phyloP scores from a whole-genome alignment of 2,797 vertebrate genomes.

The Oreochromis grahami region DNA sequence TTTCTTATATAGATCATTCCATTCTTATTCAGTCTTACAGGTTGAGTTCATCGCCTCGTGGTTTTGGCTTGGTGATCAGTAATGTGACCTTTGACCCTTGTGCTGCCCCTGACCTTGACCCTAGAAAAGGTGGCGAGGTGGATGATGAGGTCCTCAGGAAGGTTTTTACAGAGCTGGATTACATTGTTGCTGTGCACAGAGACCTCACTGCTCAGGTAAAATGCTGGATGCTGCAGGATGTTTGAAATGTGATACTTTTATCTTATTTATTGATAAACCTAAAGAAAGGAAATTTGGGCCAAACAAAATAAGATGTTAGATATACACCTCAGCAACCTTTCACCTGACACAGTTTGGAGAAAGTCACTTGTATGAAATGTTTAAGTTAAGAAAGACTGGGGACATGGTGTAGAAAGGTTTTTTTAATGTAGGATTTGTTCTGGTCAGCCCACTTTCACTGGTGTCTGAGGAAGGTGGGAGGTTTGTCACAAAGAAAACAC shows the following conservation, averaged over 20 bases:
- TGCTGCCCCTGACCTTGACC: constrained; percentile 81
- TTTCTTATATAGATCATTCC: neutral
- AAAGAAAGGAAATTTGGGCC: neutral
- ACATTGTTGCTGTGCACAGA: constrained; percentile 73
- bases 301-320: neutral
- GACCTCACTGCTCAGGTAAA: constrained; percentile 86
- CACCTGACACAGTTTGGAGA: neutral
- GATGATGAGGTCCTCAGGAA: constrained; percentile 83
- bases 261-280: neutral
- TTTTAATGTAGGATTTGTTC: neutral
- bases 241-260: neutral
- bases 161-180: constrained; percentile 89
- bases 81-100: constrained; percentile 83
- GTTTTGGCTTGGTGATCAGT: constrained; percentile 89
- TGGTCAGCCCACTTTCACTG: neutral
- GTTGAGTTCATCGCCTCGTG: constrained; percentile 84
- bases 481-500: neutral
- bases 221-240: neutral
- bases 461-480: neutral
- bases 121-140: constrained; percentile 88
- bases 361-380: neutral
- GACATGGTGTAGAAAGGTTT: neutral
- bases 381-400: neutral
- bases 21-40: constrained; percentile 82
- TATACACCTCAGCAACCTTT: neutral